Evolutionary conservation across 1,140 invertebrate genomes (phyloP).

Genomic region (Tetramorium alpestre): DNA sequence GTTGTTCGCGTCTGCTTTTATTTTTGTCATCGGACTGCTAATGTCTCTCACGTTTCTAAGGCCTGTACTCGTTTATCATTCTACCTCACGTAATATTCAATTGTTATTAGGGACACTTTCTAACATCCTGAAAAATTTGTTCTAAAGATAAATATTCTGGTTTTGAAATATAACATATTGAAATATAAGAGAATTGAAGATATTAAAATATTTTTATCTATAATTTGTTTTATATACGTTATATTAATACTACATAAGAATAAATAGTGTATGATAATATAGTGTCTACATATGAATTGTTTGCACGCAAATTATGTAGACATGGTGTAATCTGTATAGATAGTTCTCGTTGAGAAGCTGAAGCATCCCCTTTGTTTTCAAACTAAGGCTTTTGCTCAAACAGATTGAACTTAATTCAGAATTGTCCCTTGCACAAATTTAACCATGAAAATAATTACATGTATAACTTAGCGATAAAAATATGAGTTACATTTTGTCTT

Average conservation of each 20-base stretch:
- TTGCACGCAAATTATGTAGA: conserved; percentile 38
- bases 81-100: neutral
- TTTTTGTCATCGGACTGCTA: conserved; percentile 26
- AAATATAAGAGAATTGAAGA: neutral
- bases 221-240: neutral
- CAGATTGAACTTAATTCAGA: conserved; percentile 46
- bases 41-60: conserved; percentile 38
- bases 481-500: neutral
- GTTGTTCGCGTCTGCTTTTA: conserved; percentile 49
- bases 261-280: neutral
- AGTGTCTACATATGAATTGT: neutral
- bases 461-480: neutral
- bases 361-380: conserved; percentile 13
- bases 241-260: neutral
- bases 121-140: neutral
- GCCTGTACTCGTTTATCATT: neutral
- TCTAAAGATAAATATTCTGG: neutral
- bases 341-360: conserved; percentile 3
- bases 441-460: conserved; percentile 14
- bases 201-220: neutral
- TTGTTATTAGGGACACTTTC: neutral
- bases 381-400: conserved; percentile 42
- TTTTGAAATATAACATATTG: neutral
- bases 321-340: conserved; percentile 28
- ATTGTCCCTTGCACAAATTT: conserved; percentile 21